phyloP scores from a whole-genome alignment of 1,140 invertebrate species.

The Campodea augens region DNA sequence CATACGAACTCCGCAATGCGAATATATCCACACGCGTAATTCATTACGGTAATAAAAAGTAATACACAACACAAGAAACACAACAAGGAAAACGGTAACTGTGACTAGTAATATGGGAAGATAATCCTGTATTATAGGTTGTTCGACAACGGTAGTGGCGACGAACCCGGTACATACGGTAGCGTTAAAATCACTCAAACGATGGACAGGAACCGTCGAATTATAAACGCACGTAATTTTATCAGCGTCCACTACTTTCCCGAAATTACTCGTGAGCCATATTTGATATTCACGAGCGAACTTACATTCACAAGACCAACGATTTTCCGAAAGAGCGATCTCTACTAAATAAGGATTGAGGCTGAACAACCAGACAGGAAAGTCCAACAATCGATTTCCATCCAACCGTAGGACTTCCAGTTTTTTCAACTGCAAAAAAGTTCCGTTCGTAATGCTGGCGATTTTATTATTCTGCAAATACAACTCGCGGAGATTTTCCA shows the following conservation, averaged over 20 bases:
- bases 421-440: conserved; percentile 56
- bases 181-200: no score
- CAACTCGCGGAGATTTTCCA: conserved; percentile 59
- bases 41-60: conserved; percentile 23
- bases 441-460: conserved; percentile 60
- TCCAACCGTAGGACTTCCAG: conserved; percentile 67
- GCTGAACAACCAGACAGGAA: conserved; percentile 31
- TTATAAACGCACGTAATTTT: conserved; percentile 35
- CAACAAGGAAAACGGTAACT: conserved; percentile 16
- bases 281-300: conserved; percentile 21
- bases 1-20: conserved; percentile 12
- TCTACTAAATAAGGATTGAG: conserved; percentile 22
- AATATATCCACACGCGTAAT: conserved; percentile 23
- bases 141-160: conserved; percentile 13
- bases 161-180: conserved; percentile 14
- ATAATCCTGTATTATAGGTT: no score
- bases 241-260: conserved; percentile 40
- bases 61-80: conserved; percentile 17
- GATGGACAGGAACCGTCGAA: not conserved
- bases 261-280: conserved; percentile 30
- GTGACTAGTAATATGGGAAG: conserved; percentile 16
- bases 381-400: conserved; percentile 60
- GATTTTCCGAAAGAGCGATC: conserved; percentile 22
- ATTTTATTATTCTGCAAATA: conserved; percentile 77
- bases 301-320: conserved; percentile 28